Percentiles rank a stretch among this genome's conserved stretches.
Conservation (phyloP, 2,888 invertebrate genomes). For the Eilema caniola region DNA sequence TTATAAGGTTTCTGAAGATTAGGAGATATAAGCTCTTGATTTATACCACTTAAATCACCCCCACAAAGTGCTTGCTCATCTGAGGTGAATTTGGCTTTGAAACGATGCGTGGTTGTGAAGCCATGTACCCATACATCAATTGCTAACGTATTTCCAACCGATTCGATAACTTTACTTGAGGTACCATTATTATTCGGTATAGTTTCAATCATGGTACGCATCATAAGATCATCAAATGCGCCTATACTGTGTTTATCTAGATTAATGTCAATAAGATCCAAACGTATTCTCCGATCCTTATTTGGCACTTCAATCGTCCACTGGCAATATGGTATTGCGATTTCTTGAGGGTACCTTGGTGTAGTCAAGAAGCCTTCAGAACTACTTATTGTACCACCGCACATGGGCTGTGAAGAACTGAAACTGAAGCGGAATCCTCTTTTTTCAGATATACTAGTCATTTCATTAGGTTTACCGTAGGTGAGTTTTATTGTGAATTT, state of each 20-base stretch:
- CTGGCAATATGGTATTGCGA: constrained; percentile 67
- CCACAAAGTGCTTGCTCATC: constrained; percentile 83
- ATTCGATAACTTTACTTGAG: constrained; percentile 73
- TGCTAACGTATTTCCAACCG: constrained; percentile 89
- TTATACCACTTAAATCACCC: constrained; percentile 61
- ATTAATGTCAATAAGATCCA: constrained; percentile 85
- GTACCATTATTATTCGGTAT: constrained; percentile 56
- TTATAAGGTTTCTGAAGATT: constrained; percentile 61
- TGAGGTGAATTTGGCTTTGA: constrained; percentile 90
- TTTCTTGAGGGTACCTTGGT: constrained; percentile 89
- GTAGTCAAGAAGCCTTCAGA: constrained; percentile 90
- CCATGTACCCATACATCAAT: constrained; percentile 87
- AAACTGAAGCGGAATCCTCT: constrained; percentile 89
- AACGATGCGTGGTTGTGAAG: constrained; percentile 87
- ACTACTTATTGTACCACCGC: constrained; percentile 89
- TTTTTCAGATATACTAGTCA: constrained; percentile 62
- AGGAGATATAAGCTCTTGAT: constrained; percentile 67
- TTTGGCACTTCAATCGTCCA: constrained; percentile 74
- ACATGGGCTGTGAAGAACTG: constrained; percentile 84
- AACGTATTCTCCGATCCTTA: constrained; percentile 75
- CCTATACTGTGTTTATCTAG: constrained; percentile 59
- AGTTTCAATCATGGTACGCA: constrained; percentile 71
- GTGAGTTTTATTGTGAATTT: constrained; percentile 68
- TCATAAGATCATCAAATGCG: constrained; percentile 87
- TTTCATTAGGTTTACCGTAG: constrained; percentile 67